phyloP scores from a whole-genome alignment of 2,797 vertebrate species.

The Hozukius guyotensis region DNA sequence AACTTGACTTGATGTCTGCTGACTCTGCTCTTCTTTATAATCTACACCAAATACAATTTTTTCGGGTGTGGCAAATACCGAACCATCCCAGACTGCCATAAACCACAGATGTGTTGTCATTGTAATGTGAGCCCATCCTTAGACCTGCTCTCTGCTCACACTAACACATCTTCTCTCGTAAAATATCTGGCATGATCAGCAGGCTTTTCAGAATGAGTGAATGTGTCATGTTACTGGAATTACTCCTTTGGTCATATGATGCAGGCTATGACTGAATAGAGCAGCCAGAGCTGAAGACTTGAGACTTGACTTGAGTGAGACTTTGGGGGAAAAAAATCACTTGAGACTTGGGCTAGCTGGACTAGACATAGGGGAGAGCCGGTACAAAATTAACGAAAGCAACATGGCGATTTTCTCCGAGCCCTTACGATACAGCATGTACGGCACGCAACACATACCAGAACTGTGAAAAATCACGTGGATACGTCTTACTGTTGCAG shows the following conservation, averaged over 20 bases:
- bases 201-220: background rate
- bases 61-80: slow-evolving; percentile 14
- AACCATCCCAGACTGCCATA: slow-evolving; percentile 26
- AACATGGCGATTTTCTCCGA: too few species aligned
- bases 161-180: background rate
- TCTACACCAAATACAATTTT: slow-evolving; percentile 12
- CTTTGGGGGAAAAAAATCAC: background rate
- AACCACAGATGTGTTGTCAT: slow-evolving; percentile 45
- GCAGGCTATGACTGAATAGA: background rate
- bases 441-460: too few species aligned
- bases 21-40: background rate
- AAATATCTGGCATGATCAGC: background rate
- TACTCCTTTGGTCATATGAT: background rate
- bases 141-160: slow-evolving; percentile 33
- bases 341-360: background rate
- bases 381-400: too few species aligned
- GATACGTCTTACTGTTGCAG: too few species aligned
- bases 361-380: too few species aligned
- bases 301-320: background rate
- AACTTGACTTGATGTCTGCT: background rate
- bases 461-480: too few species aligned
- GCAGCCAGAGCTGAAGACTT: background rate
- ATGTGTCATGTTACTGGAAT: background rate
- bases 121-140: slow-evolving; percentile 34
- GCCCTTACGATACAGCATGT: too few species aligned